phyloP scores from a whole-genome alignment of 35 echinoderm and acorn worm species.

The Nesometra sesokonis region DNA sequence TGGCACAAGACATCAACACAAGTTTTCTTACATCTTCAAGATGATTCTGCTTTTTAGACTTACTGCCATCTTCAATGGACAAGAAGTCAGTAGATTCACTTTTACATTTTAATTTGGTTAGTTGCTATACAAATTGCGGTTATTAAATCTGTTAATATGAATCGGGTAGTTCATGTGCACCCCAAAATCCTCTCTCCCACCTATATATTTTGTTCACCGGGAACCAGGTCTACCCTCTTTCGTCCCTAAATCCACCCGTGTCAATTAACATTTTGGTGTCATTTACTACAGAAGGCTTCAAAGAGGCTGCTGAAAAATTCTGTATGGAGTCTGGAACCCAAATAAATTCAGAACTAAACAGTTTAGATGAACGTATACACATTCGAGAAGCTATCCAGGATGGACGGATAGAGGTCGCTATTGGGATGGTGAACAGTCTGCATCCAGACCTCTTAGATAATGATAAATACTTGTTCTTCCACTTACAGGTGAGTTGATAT shows the following conservation, averaged over 20 bases:
- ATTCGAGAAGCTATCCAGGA: conserved; percentile 94
- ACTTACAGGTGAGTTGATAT: conserved; percentile 63
- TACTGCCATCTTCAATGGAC: no score
- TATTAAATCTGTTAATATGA: neutral
- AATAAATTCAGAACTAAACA: conserved; percentile 55
- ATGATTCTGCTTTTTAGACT: no score
- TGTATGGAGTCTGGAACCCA: conserved; percentile 84
- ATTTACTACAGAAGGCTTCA: conserved; percentile 84
- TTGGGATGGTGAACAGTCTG: conserved; percentile 76
- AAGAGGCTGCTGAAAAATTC: conserved; percentile 94
- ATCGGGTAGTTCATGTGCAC: neutral
- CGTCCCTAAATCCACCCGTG: no score
- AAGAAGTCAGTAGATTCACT: no score
- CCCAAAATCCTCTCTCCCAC: no score
- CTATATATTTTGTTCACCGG: neutral
- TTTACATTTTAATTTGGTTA: no score
- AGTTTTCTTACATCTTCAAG: no score
- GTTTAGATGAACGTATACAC: conserved; percentile 65
- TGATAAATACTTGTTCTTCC: conserved; percentile 95
- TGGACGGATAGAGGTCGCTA: conserved; percentile 87
- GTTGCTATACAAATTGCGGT: no score
- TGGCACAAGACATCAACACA: no score
- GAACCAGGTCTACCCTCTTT: no score
- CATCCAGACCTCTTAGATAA: conserved; percentile 95
- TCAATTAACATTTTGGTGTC: no score